phyloP scores from a whole-genome alignment of 2,888 invertebrate genomes.

The Phrixothrix hirtus region DNA sequence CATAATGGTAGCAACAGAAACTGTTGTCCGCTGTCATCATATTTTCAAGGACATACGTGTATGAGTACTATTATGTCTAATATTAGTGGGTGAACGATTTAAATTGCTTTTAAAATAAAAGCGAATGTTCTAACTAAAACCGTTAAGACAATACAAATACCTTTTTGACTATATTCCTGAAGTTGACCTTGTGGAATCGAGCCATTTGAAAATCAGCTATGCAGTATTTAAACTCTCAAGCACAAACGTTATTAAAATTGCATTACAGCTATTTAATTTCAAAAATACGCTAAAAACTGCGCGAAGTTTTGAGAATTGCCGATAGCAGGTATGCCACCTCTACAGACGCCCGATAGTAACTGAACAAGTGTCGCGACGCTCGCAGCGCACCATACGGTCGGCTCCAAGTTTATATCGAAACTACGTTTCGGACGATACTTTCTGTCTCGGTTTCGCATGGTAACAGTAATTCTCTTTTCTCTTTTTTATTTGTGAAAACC shows the following conservation, averaged over 20 bases:
- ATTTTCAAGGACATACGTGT: too few species aligned
- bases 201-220: constrained; percentile 24
- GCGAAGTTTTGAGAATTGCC: constrained; percentile 9
- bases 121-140: too few species aligned
- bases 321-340: constrained; percentile 14
- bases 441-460: too few species aligned
- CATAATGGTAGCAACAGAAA: too few species aligned
- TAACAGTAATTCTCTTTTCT: constrained; percentile 1
- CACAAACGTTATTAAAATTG: constrained; percentile 9
- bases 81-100: too few species aligned
- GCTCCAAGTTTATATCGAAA: constrained; percentile 17
- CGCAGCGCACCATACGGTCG: constrained; percentile 19
- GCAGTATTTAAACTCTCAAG: constrained; percentile 10
- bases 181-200: constrained; percentile 17
- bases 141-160: too few species aligned
- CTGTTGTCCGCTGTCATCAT: too few species aligned
- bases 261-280: neutral
- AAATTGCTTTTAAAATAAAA: too few species aligned
- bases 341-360: constrained; percentile 19
- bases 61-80: too few species aligned
- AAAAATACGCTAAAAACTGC: constrained; percentile 15
- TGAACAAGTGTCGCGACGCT: constrained; percentile 29
- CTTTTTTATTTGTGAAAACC: too few species aligned
- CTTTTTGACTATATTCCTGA: constrained; percentile 21
- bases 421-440: constrained; percentile 13